Evolutionary conservation across 2,113 vertebrate genomes (phyloP), one percentile per base, ranked within the genome.

Genomic region (Nesospiza acunhae): DNA sequence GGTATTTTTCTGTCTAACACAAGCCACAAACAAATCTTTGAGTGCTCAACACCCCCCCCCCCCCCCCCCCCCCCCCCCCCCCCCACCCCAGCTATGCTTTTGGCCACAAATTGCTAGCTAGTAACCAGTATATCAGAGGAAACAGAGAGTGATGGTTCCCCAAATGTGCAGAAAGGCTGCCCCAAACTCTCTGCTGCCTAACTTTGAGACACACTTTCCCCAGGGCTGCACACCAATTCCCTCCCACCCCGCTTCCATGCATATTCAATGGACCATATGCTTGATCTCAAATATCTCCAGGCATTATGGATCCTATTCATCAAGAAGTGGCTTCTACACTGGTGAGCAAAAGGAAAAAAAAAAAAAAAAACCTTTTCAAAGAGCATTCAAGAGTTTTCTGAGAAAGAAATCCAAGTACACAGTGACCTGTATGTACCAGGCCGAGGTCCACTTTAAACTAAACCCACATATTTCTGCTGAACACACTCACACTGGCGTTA

Each of bases 201-300:
- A 58, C 84, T 93, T 92, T 55, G 87, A 76, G 91, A 52, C 44
- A 68, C 7, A 7, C 78, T 93, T 63, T 83, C 66, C 63, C 68
- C 12, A 37, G 52, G 10, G 49, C 92, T 13, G 49, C 66, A 31
- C 85, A 79, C 14, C 47, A 83, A 22, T 58, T 87, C 84, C 55
- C 60, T 85, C 81, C 85, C 84, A 0, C 87, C 63, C 31, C 0
- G 0, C 62, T 94, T 35, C 47, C 84, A 96, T 95, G 89, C 92
- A 94, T 96, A 97, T 97, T 97, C 97, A 97, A 84, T 76, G 67
- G 76, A 86, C 96, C 92, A 87, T 97, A 93, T 94, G 93, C 77
- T 95, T 88, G 82, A 96, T 96, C 89, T 94, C 95, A 90, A 93
- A 91, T 95, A 94, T 91, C 89, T 97, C 75, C 1, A 1, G 89